Base-by-base conservation (phyloP, 2,113 vertebrate genomes). In the Hippolais icterina region DNA sequence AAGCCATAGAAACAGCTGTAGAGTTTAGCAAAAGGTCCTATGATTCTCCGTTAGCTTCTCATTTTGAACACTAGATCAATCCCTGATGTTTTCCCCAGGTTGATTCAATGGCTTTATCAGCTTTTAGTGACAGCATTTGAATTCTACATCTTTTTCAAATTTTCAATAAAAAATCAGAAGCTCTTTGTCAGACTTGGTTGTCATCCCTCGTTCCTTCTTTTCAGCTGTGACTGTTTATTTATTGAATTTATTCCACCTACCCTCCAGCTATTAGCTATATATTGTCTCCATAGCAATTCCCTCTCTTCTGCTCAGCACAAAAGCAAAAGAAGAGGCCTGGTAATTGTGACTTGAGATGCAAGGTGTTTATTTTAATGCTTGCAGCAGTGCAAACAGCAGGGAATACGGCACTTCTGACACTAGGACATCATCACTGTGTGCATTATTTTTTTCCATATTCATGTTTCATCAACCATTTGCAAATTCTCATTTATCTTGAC, bases 221-320 rank as follows among this genome's bases (percentile, higher is more conserved):
- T 93, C 90, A 90, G 78, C 74, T 76, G 54, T 85, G 77, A 83
- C 75, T 96, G 89, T 95, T 92, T 97, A 72, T 94, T 96, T 93
- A 88, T 78, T 94, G 86, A 92, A 93, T 96, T 94, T 93, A 96
- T 95, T 95, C 85, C 83, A 95, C 89, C 96, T 95, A 96, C 93
- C 83, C 91, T 93, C 60, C 86, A 94, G 92, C 68, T 93, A 95
- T 95, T 93, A 95, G 94, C 37, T 91, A 71, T 92, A 83, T 90
- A 89, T 87, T 94, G 96, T 97, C 94, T 96, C 95, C 96, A 97
- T 97, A 95, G 96, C 92, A 96, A 97, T 96, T 96, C 54, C 16
- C 80, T 90, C 76, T 93, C 56, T 91, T 91, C 88, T 85, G 24
- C 57, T 77, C 88, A 77, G 85, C 85, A 86, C 57, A 83, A 76